Conservation (phyloP, 35 echinoderm and acorn worm genomes). For the Nesometra sesokonis region DNA sequence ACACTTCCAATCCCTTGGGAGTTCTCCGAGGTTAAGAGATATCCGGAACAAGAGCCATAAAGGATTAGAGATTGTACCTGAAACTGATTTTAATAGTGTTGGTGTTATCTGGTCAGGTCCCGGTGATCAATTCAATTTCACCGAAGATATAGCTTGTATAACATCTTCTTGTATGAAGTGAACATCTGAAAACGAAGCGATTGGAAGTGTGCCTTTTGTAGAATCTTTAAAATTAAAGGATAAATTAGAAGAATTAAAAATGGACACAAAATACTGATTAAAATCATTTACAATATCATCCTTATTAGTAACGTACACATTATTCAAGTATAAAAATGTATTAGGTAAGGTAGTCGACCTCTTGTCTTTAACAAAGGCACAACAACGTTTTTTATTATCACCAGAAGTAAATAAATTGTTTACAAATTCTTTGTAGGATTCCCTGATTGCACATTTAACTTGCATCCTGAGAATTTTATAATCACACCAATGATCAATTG, state of each 20-base stretch:
- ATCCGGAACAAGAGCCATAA: no score
- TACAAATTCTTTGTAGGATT: neutral
- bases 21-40: no score
- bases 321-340: neutral
- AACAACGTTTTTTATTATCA: neutral
- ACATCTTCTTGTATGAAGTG: no score
- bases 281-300: neutral
- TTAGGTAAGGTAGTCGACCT: neutral
- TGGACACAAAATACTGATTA: neutral
- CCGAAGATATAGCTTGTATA: no score
- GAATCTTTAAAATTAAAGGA: no score
- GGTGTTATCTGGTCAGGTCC: no score
- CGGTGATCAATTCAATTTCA: no score
- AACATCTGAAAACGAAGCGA: no score
- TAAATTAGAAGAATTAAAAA: neutral
- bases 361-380: neutral
- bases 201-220: no score
- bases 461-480: neutral
- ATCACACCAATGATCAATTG: neutral
- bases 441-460: neutral
- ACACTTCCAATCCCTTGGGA: no score
- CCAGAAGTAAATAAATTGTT: neutral
- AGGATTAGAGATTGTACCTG: no score
- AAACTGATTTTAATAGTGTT: no score
- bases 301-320: neutral